Evolutionary conservation across 2,113 vertebrate genomes (phyloP).

Genomic region (Myotis lucifugus): DNA sequence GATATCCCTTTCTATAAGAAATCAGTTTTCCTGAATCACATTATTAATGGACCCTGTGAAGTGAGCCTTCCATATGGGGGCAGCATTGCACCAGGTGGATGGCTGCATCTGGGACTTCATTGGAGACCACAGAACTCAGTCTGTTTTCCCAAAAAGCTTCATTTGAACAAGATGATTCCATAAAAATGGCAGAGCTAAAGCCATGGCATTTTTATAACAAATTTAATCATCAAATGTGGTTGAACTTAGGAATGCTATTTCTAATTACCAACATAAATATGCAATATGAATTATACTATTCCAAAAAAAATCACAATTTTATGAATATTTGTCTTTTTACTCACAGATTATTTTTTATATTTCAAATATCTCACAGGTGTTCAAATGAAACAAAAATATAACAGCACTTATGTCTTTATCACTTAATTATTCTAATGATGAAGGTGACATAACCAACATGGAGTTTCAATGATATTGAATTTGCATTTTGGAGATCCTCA

Average conservation of each 20-base stretch:
- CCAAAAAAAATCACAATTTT: too few relatives aligned
- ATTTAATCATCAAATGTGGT: not conserved
- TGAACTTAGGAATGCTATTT: not conserved
- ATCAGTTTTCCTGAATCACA: rapidly evolving
- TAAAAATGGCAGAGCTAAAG: not conserved
- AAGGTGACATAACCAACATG: rapidly evolving
- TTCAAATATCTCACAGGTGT: not conserved
- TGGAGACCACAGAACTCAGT: not conserved
- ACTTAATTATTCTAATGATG: not conserved
- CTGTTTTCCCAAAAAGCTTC: not conserved
- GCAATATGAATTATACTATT: not conserved
- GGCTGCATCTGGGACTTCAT: rapidly evolving
- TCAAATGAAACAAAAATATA: rapidly evolving
- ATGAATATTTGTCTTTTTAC: not conserved
- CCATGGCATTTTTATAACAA: too few relatives aligned
- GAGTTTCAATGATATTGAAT: not conserved
- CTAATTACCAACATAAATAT: not conserved
- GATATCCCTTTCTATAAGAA: not conserved
- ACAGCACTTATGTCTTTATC: rapidly evolving
- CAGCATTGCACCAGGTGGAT: slow-evolving; percentile 78
- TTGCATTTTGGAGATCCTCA: not conserved
- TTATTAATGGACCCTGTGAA: rapidly evolving
- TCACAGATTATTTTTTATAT: not conserved
- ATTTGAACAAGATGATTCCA: not conserved
- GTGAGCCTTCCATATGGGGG: slow-evolving; percentile 74